phyloP scores from a whole-genome alignment of 2,888 invertebrate species.

The Caenorhabditis sp. region DNA sequence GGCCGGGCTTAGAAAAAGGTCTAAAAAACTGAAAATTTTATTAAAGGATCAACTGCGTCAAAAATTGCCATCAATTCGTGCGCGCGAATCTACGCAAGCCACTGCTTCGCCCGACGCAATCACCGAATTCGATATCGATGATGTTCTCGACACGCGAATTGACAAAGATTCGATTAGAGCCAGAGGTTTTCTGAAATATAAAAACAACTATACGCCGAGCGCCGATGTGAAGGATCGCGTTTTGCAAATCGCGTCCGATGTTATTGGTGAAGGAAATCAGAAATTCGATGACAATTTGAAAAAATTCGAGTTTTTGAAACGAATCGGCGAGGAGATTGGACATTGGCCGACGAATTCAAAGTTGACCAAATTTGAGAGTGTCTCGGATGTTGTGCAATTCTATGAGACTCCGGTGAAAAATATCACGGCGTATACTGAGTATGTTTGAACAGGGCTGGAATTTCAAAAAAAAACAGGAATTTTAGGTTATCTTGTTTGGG shows the following conservation, averaged over 20 bases:
- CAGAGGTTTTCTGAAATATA: slow-evolving; percentile 55
- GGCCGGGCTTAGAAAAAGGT: no score
- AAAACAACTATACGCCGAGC: slow-evolving; percentile 46
- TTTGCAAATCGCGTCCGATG: slow-evolving; percentile 15
- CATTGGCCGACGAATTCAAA: slow-evolving; percentile 60
- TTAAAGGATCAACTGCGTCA: slow-evolving; percentile 21
- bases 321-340: slow-evolving; percentile 28
- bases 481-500: no score
- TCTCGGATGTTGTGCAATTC: slow-evolving; percentile 60
- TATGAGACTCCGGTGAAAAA: slow-evolving; percentile 63
- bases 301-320: slow-evolving; percentile 26
- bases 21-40: no score
- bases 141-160: slow-evolving; percentile 33
- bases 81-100: slow-evolving; percentile 20
- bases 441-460: no score
- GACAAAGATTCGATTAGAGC: slow-evolving; percentile 63
- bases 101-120: slow-evolving; percentile 13
- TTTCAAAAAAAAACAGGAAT: no score
- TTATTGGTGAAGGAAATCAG: slow-evolving; percentile 10
- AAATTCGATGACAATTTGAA: slow-evolving; percentile 29
- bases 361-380: slow-evolving; percentile 54
- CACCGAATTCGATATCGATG: slow-evolving; percentile 33
- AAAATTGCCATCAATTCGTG: slow-evolving; percentile 30
- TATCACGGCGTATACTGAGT: slow-evolving; percentile 56
- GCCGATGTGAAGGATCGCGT: slow-evolving; percentile 26